Conservation (phyloP, 2,113 vertebrate genomes). For the Perca flavescens region DNA sequence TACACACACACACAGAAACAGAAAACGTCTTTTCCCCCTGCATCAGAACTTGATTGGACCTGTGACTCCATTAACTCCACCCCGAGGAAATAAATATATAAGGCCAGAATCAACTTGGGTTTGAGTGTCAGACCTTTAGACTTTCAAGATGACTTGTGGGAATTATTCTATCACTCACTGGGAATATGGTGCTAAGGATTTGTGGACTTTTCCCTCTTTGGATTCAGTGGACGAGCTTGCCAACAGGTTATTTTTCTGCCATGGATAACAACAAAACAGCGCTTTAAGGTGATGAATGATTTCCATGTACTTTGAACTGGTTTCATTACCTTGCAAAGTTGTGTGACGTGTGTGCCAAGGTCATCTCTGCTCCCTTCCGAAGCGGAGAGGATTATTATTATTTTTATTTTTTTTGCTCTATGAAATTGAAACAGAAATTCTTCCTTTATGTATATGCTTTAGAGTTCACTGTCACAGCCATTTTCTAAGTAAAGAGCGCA, state of each 20-base stretch:
- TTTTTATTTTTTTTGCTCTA: not conserved
- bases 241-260: constrained; percentile 4
- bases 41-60: constrained; percentile 75
- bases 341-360: not conserved
- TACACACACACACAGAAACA: constrained; percentile 17
- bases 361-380: not conserved
- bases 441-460: not conserved
- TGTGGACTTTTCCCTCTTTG: constrained; percentile 12
- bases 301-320: constrained; percentile 7
- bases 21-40: constrained; percentile 33
- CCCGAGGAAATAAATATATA: constrained; percentile 76
- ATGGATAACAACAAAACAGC: constrained; percentile 19
- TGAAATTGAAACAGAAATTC: not conserved
- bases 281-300: constrained; percentile 5
- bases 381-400: not conserved
- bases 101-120: constrained; percentile 32
- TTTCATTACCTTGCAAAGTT: not conserved
- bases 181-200: constrained; percentile 18
- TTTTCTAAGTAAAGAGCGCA: not conserved
- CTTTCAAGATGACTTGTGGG: constrained; percentile 41
- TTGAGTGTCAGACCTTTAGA: constrained; percentile 45
- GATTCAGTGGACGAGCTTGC: not conserved
- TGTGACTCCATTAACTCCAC: constrained; percentile 75
- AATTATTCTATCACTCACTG: constrained; percentile 9
- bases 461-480: not conserved